Conservation (phyloP, 2,113 vertebrate species). For the Brachypteracias leptosomus region DNA sequence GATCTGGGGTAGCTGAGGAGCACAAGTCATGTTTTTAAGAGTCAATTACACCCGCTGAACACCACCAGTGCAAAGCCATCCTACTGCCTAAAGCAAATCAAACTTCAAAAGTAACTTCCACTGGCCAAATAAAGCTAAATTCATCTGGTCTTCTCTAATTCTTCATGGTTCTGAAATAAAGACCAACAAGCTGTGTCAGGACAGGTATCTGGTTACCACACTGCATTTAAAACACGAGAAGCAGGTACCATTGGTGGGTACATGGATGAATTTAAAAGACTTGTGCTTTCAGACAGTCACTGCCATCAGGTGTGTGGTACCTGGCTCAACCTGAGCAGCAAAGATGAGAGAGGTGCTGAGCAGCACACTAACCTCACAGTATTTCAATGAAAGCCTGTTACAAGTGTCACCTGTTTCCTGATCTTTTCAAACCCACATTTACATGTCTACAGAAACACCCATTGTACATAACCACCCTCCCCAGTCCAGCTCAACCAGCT, state of each 20-base stretch:
- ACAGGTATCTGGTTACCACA: not conserved
- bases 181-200: not conserved
- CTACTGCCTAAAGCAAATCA: not conserved
- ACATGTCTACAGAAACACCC: not conserved
- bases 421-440: not conserved
- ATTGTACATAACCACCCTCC: not conserved
- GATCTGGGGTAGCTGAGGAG: not conserved
- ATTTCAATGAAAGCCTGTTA: not conserved
- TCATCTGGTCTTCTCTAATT: not conserved
- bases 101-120: not conserved
- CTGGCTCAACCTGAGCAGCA: not conserved
- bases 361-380: not conserved
- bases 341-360: not conserved
- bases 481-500: not conserved
- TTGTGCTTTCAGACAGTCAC: not conserved
- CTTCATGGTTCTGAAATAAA: not conserved
- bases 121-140: not conserved
- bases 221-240: not conserved
- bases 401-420: not conserved
- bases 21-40: not conserved
- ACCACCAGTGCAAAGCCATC: not conserved
- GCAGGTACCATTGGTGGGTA: not conserved
- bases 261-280: not conserved
- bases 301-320: not conserved
- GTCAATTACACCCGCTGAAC: not conserved